A percentile compares a stretch with the other conserved stretches of the same genome.
Evolutionary conservation across 1,140 invertebrate species (phyloP).

Genomic region (Dysdera silvatica): DNA sequence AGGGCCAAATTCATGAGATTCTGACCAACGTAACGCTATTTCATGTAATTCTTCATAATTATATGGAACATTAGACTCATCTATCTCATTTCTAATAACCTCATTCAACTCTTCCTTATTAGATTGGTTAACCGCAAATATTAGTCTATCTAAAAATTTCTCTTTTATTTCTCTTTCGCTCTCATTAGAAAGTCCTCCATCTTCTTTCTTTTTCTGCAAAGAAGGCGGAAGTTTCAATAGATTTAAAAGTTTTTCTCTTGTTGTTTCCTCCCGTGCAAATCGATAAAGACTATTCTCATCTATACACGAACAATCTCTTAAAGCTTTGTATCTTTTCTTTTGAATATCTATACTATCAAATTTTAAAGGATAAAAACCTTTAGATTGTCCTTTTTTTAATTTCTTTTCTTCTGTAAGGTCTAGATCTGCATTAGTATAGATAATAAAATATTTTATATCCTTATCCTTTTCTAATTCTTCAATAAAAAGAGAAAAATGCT

Average conservation of each 20-base stretch:
- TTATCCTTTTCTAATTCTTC: neutral
- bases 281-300: constrained; percentile 11
- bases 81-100: constrained; percentile 4
- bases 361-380: constrained; percentile 10
- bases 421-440: constrained; percentile 8
- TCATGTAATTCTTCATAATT: constrained; percentile 10
- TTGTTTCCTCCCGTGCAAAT: constrained; percentile 4
- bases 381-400: neutral
- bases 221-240: constrained; percentile 5
- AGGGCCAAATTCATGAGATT: constrained; percentile 15
- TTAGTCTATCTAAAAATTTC: constrained; percentile 9
- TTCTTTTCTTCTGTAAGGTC: constrained; percentile 1
- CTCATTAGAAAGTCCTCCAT: neutral
- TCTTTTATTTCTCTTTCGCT: constrained; percentile 13
- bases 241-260: constrained; percentile 15
- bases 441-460: constrained; percentile 11
- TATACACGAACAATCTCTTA: constrained; percentile 12
- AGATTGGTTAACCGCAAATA: constrained; percentile 8
- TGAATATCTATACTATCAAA: neutral
- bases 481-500: constrained; percentile 12
- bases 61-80: constrained; percentile 1
- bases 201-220: constrained; percentile 6
- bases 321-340: constrained; percentile 12
- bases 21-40: constrained; percentile 12
- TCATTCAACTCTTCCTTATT: constrained; percentile 6